Evolutionary conservation across 2,113 vertebrate species (phyloP), one percentile per base, ranked within the genome.

Genomic region (Rhinolophus sinicus): DNA sequence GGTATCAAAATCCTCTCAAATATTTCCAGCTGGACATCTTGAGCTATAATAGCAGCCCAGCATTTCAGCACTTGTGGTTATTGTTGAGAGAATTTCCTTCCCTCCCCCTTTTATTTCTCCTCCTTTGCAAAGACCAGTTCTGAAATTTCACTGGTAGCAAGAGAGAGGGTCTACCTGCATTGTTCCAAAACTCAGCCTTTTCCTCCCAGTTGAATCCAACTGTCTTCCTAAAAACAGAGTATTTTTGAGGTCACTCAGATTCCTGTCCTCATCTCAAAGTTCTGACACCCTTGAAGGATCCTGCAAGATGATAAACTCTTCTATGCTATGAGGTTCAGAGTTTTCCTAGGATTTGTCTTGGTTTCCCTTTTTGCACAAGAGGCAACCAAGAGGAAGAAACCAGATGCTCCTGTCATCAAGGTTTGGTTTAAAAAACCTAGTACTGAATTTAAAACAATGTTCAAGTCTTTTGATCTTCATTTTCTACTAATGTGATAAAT

Each of bases 21-120:
- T 98, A 97, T 98, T 98, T 98, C 96, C 95, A 98, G 98, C 98
- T 98, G 98, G 99, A 98, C 97, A 98, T 97, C 97, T 96, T 56
- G 85, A 98, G 97, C 95, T 93, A 93, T 94, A 96, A 98, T 96
- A 98, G 97, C 96, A 78, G 96, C 94, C 99, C 97, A 98, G 96
- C 97, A 97, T 98, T 98, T 98, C 98, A 98, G 98, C 98, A 98
- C 98, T 98, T 98, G 98, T 98, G 98, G 94, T 90, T 97, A 98
- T 97, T 96, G 95, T 67, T 80, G 50, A 75, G 85, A 50, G 88
- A 60, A n/a, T 64, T 40, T 65, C 26, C 58, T 60, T 11, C 47
- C 6, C 11, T 50, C 47, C 18, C 7, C 7, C 8, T 22, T 38
- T 30, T 12, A 30, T 40, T 30, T 12, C 8, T 69, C 26, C 26